phyloP scores from a whole-genome alignment of 2,113 vertebrate species.

The Phyllostomus hastatus region DNA sequence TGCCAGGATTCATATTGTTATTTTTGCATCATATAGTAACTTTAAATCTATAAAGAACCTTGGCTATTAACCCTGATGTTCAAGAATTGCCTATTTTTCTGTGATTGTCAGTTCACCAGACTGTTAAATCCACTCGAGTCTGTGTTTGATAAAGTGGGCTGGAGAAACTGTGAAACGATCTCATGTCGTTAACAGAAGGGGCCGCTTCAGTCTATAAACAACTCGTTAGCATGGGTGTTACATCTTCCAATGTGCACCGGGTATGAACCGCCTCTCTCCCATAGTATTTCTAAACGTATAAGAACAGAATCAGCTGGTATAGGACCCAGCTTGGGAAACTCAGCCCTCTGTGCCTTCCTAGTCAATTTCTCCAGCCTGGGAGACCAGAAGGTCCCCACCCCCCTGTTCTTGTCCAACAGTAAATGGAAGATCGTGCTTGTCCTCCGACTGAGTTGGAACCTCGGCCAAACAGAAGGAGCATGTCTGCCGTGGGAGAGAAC shows the following conservation, averaged over 20 bases:
- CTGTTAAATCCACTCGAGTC: constrained; percentile 35
- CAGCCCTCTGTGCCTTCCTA: constrained; percentile 19
- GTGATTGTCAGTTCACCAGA: constrained; percentile 1
- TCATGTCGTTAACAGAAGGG: constrained; percentile 59
- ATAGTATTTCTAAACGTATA: constrained; percentile 48
- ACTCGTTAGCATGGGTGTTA: constrained; percentile 60
- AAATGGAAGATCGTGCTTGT: neutral
- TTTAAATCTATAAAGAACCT: neutral
- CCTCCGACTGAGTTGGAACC: constrained; percentile 13
- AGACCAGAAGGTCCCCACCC: neutral
- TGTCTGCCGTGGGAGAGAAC: constrained; percentile 44
- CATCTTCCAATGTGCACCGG: constrained; percentile 64
- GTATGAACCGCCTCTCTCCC: constrained; percentile 43
- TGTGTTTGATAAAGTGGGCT: neutral
- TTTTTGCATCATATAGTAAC: neutral
- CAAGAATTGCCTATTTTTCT: neutral
- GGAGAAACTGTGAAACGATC: constrained; percentile 52
- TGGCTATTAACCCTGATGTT: constrained; percentile 15
- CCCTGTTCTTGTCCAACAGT: constrained; percentile 13
- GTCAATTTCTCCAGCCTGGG: neutral
- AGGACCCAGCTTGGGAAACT: constrained; percentile 42
- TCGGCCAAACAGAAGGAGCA: neutral
- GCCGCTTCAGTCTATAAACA: constrained; percentile 62
- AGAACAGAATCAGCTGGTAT: constrained; percentile 39
- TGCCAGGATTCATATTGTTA: neutral